phyloP scores from a whole-genome alignment of 2,888 invertebrate genomes.

The Sipha maydis region DNA sequence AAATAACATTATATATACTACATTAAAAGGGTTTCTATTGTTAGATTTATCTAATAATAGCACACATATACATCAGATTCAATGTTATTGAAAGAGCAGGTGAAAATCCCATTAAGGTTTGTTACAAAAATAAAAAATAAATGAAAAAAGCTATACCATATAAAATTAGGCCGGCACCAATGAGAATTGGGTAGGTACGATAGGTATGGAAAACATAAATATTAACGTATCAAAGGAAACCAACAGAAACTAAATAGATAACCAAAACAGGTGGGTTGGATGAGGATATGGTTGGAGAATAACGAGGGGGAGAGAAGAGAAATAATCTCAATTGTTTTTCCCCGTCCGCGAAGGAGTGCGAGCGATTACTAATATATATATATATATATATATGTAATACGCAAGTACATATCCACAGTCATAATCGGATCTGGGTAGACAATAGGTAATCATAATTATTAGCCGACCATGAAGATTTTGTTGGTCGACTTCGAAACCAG shows the following conservation, averaged over 20 bases:
- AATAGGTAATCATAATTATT: conserved; percentile 59
- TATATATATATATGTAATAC: conserved; percentile 33
- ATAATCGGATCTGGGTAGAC: conserved; percentile 52
- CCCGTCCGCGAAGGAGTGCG: conserved; percentile 5
- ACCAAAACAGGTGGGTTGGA: not conserved
- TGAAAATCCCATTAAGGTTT: conserved; percentile 1
- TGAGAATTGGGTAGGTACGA: not conserved
- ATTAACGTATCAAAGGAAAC: not conserved
- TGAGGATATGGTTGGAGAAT: not conserved
- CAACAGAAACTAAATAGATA: not conserved
- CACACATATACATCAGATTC: not conserved
- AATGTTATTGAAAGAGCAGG: not conserved
- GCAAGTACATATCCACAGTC: conserved; percentile 15
- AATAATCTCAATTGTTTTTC: conserved; percentile 24
- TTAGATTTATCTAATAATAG: not conserved
- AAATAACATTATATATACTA: not conserved
- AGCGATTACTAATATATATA: conserved; percentile 29
- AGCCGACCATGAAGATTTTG: conserved; percentile 51
- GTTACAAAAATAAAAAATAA: not conserved
- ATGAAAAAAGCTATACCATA: not conserved
- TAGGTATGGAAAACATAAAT: not conserved
- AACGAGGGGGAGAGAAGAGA: not conserved
- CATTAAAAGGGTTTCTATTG: not conserved
- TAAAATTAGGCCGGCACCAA: not conserved
- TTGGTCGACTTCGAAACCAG: conserved; percentile 48